Evolutionary conservation across 2,888 invertebrate species (phyloP), one percentile per base, ranked within the genome.

Genomic region (Rhyacophila evoluta): DNA sequence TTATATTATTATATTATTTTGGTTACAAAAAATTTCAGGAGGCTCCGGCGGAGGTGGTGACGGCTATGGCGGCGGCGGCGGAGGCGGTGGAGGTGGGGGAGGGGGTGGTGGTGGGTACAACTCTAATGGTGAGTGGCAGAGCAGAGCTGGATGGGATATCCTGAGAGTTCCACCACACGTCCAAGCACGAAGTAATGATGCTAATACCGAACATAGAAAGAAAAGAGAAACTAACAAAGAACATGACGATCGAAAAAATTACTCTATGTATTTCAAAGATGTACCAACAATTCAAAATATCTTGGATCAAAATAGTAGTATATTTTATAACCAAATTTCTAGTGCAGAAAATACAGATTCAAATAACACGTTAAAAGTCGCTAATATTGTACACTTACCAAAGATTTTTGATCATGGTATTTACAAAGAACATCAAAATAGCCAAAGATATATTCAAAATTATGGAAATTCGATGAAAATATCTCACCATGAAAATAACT

Each of bases 111-210:
- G 89, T 0, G 87, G 87, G 6, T 89, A 89, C 83, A 89, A 89
- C 76, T 86, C 88, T 1, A 89, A 89, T 69, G 89, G 87, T 19
- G 89, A 89, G 84, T 89, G 89, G 89, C 89, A 88, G 83, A 89
- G 88, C 83, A 84, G 89, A 84, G 87, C 81, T 1, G 82, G 82
- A 67, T 82, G 27, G 81, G 83, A 38, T 55, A 70, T 74, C 77
- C 77, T 29, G 77, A 83, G 69, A 70, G 33, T 37, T 10, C 33
- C 77, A 6, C 41, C 70, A n/a, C 73, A 85, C 88, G 81, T 83
- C 85, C 72, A 85, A 81, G 81, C 84, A 84, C 79, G 82, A 78
- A 80, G 84, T 83, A 69, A 38, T 15, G 37, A 74, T 8, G n/a
- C 70, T 19, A 38, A 1, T 28, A 6, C 29, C n/a, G 29, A 2